Evolutionary conservation across 2,888 invertebrate genomes (phyloP), one percentile per base, ranked within the genome.

Genomic region (Camptogramma bilineatum): DNA sequence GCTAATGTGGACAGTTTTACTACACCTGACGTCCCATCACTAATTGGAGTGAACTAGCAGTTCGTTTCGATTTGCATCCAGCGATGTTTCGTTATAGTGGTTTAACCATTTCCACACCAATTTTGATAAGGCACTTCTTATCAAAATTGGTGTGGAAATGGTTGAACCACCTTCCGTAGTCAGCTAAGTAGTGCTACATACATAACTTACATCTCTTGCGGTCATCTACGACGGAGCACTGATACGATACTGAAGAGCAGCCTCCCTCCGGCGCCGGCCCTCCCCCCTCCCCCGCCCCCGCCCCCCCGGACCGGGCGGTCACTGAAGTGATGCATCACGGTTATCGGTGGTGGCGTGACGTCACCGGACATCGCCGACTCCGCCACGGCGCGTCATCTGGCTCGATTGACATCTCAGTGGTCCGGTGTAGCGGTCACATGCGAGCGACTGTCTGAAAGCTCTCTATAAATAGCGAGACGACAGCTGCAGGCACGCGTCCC

Each of bases 1-100:
- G 42, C 19, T 42, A 16, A 21, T 53, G 63, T 44, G 16, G 42
- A 39, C 57, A 63, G 57, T 53, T 57, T 42, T 56, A 62, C 28
- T 50, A 34, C 34, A 28, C 28, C 28, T 28, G 28, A 28, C 28
- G 28, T 28, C 28, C 4, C 28, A 28, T 28, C 28, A 28, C 28
- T 34, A 7, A 13, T 34, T 13, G 10, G 34, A 10, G 13, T 28
- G 0, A 28, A 28, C 5, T 34, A 34, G 1, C 13, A 34, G 9
- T 34, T 34, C 13, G 2, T 34, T 34, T 34, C 10, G 34, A 13
- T 13, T 34, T 13, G 34, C 34, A 13, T 10, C 34, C 34, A 9
- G 13, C 34, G 34, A 34, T 28, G 28, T 21, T 21, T 21, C 21
- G 28, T 28, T 34, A 34, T 10, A 13, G 1, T 34, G 9, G 34